A percentile compares a stretch with the other conserved stretches of the same genome.
Conservation (phyloP, 2,113 vertebrate genomes). For the Passer domesticus region DNA sequence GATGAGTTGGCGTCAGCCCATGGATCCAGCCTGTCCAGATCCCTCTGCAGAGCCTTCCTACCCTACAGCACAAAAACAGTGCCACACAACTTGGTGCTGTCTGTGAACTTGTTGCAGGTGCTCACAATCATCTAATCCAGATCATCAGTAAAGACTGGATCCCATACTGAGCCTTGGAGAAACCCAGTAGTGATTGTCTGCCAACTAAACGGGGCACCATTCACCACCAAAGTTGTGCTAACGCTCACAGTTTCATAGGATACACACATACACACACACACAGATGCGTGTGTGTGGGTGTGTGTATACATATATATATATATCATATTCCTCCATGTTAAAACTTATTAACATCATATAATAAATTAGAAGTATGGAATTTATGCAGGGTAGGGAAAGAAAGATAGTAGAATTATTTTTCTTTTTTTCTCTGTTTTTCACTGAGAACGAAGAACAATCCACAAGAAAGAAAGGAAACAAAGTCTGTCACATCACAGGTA, state of each 20-base stretch:
- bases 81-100: fast-evolving
- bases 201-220: neutral
- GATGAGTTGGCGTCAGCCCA: neutral
- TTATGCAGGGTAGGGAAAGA: neutral
- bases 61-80: neutral
- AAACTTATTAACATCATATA: neutral
- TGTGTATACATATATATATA: neutral
- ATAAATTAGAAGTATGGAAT: neutral
- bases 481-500: neutral
- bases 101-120: neutral
- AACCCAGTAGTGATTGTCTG: neutral
- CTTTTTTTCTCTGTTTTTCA: neutral
- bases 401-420: neutral
- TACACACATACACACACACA: neutral
- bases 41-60: neutral
- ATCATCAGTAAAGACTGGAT: neutral
- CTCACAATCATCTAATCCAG: neutral
- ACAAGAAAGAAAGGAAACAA: neutral
- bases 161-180: neutral
- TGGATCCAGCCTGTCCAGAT: neutral
- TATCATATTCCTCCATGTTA: neutral
- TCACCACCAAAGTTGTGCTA: neutral
- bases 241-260: neutral
- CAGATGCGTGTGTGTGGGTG: too few relatives aligned
- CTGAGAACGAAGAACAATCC: neutral